Base-by-base conservation (phyloP, 2,888 invertebrate genomes). In the Cataglyphis rosenhaueri region DNA sequence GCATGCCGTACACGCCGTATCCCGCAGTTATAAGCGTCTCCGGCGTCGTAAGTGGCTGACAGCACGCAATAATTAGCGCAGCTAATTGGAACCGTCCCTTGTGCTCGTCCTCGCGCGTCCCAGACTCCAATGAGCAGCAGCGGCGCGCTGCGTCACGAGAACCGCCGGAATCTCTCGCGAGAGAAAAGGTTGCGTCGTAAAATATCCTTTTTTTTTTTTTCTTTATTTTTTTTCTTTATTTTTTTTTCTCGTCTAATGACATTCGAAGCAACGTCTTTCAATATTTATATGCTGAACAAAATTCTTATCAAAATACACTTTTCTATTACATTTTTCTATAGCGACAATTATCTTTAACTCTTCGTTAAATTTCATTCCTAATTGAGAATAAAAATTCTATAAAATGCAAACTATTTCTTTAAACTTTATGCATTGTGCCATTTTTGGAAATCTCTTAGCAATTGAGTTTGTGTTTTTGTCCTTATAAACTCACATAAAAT, bases 41-140 rank as follows among this genome's bases (percentile, higher is more conserved):
- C 86, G 79, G 71, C 68, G 85, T 76, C 83, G 87, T 88, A 89
- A 91, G 88, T 88, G 87, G 90, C 87, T 86, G 88, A 85, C 87
- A 86, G 86, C 90, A 87, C 84, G 89, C 86, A 90, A 91, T 90
- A 91, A 91, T 90, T 90, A 90, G 87, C 86, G 86, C 70, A 83
- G 83, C 89, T 91, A 90, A 91, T 91, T 91, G 90, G 90, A 88
- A 84, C 83, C 88, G 86, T 89, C 44, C 55, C 78, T 52, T 35
- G 59, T 85, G 84, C 85, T 66, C 85, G 73, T 86, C 85, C 86
- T 83, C 73, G 84, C 66, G 76, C 81, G 81, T 52, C 62, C 44
- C 85, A 82, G 76, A 68, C 59, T 82, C 82, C 78, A 78, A 78
- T 78, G 70, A 81, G 75, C 81, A 81, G 75, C 81, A 55, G 61